Evolutionary conservation across 2,113 vertebrate genomes (phyloP).

Genomic region (Argyrosomus japonicus): DNA sequence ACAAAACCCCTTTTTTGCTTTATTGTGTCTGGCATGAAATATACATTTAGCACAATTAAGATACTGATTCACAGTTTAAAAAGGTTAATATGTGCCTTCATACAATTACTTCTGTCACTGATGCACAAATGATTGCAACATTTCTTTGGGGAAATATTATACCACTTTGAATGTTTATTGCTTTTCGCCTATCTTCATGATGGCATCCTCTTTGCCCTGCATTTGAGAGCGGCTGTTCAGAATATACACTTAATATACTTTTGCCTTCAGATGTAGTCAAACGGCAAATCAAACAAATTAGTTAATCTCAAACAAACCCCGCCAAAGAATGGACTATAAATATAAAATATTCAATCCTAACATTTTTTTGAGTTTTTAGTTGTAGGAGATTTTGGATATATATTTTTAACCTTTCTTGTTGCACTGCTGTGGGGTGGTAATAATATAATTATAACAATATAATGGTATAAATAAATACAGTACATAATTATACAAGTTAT

Average conservation of each 20-base stretch:
- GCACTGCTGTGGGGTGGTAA: no score
- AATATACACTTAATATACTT: background rate
- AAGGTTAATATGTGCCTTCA: background rate
- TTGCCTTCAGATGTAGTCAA: background rate
- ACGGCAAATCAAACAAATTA: background rate
- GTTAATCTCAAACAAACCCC: background rate
- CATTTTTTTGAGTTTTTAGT: no score
- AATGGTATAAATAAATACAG: no score
- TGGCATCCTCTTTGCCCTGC: background rate
- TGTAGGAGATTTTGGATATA: no score
- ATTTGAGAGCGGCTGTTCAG: background rate
- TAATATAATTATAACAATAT: no score
- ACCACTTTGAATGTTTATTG: background rate
- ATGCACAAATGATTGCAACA: background rate
- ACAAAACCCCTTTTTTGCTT: background rate
- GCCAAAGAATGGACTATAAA: background rate
- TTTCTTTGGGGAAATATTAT: background rate
- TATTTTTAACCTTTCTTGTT: no score
- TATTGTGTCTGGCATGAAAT: background rate
- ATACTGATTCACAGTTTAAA: background rate
- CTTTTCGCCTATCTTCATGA: background rate
- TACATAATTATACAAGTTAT: background rate
- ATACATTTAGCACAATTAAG: background rate
- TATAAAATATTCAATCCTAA: background rate
- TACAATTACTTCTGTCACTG: background rate